Percentiles rank a stretch among this genome's conserved stretches.
These are phyloP conservation scores for Antigone vipio DNA, from an alignment of 2,113 vertebrate genomes.

Conservation along the genomic window DNA sequence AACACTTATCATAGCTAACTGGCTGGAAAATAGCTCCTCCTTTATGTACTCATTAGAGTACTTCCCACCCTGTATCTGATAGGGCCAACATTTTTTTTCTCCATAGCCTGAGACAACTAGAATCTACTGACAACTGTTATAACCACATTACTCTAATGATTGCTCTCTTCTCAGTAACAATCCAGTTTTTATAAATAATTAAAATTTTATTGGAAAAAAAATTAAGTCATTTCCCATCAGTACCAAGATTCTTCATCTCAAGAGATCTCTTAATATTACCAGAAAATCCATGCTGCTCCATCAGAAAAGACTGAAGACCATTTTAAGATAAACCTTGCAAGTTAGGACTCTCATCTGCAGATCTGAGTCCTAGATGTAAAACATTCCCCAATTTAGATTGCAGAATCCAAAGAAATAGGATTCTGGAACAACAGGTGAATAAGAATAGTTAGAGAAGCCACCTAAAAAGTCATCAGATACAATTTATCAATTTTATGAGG, in stretches of 20 bases:
- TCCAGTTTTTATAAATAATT: not conserved
- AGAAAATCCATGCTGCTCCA: not conserved
- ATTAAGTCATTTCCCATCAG: not conserved
- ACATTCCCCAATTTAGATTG: not conserved
- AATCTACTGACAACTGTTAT: not conserved
- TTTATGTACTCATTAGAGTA: not conserved
- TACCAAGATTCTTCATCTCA: fast-evolving
- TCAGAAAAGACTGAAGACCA: not conserved
- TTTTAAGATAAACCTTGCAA: not conserved
- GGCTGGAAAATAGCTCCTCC: not conserved
- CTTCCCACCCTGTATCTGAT: not conserved
- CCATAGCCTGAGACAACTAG: not conserved
- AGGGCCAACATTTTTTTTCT: not conserved
- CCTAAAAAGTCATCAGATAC: not conserved
- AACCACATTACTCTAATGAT: not conserved
- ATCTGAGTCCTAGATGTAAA: not conserved
- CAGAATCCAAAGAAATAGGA: not conserved
- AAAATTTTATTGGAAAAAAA: not conserved
- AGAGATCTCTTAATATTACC: not conserved
- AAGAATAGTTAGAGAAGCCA: not conserved
- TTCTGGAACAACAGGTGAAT: not conserved
- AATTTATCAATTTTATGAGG: not conserved
- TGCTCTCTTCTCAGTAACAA: not conserved
- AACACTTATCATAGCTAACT: not conserved
- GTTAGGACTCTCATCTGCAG: not conserved